Evolutionary conservation across 2,113 vertebrate genomes (phyloP).

Genomic region (Leuciscus idus): DNA sequence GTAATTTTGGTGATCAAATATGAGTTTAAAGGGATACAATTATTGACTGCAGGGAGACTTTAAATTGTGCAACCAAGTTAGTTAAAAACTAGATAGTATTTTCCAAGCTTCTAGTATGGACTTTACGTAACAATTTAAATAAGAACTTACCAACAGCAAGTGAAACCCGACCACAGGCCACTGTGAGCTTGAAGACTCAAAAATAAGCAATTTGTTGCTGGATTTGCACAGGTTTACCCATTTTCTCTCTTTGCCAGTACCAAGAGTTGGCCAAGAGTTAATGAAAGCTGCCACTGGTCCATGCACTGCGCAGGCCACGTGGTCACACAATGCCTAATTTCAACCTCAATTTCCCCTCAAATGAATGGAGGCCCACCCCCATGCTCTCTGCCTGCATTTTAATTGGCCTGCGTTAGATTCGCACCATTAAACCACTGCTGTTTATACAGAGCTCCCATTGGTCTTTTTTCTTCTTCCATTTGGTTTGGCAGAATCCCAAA

Average conservation of each 20-base stretch:
- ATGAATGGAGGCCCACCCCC: constrained; percentile 72
- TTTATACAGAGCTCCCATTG: constrained; percentile 64
- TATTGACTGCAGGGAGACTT: too few species aligned
- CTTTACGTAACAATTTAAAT: not conserved
- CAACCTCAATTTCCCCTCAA: constrained; percentile 79
- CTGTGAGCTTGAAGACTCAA: not conserved
- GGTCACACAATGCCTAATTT: constrained; percentile 77
- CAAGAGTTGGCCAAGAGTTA: constrained; percentile 30
- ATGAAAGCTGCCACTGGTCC: constrained; percentile 21
- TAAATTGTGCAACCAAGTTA: too few species aligned
- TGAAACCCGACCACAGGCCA: not conserved
- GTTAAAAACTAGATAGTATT: too few species aligned
- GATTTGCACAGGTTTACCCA: constrained; percentile 1
- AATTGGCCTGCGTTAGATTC: constrained; percentile 78
- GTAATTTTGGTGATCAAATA: too few species aligned
- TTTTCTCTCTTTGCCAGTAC: constrained; percentile 53
- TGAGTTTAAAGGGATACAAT: too few species aligned
- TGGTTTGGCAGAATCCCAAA: not conserved
- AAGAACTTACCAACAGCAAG: not conserved
- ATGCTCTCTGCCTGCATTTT: constrained; percentile 72
- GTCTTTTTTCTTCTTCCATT: constrained; percentile 34
- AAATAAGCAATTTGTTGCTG: not conserved
- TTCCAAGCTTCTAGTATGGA: not conserved
- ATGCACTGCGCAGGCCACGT: constrained; percentile 68
- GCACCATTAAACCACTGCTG: constrained; percentile 80